Percentiles rank a stretch among this genome's conserved stretches.
Conservation (phyloP, 2,888 invertebrate genomes). For the Apamea crenata region DNA sequence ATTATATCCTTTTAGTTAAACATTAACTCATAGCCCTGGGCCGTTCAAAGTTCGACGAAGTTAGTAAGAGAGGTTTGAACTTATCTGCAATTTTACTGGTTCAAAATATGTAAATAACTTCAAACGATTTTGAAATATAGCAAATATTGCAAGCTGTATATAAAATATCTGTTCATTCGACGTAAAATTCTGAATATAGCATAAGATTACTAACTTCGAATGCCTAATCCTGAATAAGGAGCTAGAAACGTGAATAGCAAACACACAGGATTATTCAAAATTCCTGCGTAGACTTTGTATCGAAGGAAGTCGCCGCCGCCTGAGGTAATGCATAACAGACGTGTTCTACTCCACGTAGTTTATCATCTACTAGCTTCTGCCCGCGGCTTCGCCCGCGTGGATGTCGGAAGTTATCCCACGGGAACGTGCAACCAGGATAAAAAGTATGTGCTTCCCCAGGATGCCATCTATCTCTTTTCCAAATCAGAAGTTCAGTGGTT, state of each 20-base stretch:
- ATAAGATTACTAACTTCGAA: conserved; percentile 28
- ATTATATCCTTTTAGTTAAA: conserved; percentile 63
- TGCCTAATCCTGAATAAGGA: conserved; percentile 19
- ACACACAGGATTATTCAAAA: conserved; percentile 35
- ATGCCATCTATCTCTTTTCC: no score
- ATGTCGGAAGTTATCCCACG: no score
- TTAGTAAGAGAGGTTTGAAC: conserved; percentile 37
- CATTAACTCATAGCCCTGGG: conserved; percentile 54
- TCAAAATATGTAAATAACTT: conserved; percentile 27
- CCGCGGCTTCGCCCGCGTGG: no score
- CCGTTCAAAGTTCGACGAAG: conserved; percentile 29
- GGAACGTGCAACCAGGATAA: no score
- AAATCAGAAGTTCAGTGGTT: no score
- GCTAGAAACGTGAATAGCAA: conserved; percentile 33
- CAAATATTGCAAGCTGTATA: conserved; percentile 5
- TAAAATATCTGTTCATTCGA: conserved; percentile 2
- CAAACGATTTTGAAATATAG: conserved; percentile 9
- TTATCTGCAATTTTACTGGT: conserved; percentile 31
- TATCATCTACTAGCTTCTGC: no score
- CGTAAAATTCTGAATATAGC: conserved; percentile 7
- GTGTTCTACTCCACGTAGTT: conserved; percentile 25
- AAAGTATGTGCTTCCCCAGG: no score
- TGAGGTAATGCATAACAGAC: conserved; percentile 38
- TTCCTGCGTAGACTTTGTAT: conserved; percentile 29
- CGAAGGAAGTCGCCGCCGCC: conserved; percentile 39